Conservation (phyloP, 1,140 invertebrate genomes). For the Ditylenchus dipsaci region DNA sequence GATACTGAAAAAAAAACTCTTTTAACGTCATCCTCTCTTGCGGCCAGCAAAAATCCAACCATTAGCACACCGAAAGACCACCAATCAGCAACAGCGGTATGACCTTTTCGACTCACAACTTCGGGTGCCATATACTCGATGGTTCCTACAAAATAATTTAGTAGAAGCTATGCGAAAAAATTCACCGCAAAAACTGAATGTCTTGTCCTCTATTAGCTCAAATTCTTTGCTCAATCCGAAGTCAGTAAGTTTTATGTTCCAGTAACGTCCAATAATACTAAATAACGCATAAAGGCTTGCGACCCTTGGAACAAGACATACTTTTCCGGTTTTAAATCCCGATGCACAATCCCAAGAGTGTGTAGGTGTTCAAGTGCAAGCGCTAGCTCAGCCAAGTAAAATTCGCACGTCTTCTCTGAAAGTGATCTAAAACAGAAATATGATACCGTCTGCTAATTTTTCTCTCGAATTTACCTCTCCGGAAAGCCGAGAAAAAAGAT, state of each 20-base stretch:
- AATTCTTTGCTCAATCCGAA: constrained; percentile 96
- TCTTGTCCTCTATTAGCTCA: constrained; percentile 64
- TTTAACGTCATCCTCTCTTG: too few relatives aligned
- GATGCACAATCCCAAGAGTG: constrained; percentile 89
- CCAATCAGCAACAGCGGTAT: constrained; percentile 96
- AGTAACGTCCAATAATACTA: constrained; percentile 83
- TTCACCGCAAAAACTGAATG: constrained; percentile 91
- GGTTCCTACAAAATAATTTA: not conserved
- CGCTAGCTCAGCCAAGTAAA: constrained; percentile 94
- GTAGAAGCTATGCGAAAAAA: not conserved
- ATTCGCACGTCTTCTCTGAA: constrained; percentile 98
- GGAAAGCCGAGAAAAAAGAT: constrained; percentile 90
- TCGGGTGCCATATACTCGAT: constrained; percentile 92
- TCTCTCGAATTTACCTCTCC: constrained; percentile 74
- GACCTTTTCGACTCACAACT: constrained; percentile 93
- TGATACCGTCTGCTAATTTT: not conserved
- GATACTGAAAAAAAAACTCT: too few relatives aligned
- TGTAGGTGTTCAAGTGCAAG: constrained; percentile 94
- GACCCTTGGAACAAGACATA: constrained; percentile 49
- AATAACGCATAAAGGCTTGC: not conserved
- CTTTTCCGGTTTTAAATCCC: constrained; percentile 98
- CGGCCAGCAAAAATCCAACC: constrained; percentile 64
- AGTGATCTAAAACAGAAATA: constrained; percentile 67
- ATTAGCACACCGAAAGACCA: constrained; percentile 98
- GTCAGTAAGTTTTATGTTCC: constrained; percentile 96